A percentile compares a stretch with the other conserved stretches of the same genome.
phyloP scores from a whole-genome alignment of 2,888 invertebrate genomes.

The Phania funesta region DNA sequence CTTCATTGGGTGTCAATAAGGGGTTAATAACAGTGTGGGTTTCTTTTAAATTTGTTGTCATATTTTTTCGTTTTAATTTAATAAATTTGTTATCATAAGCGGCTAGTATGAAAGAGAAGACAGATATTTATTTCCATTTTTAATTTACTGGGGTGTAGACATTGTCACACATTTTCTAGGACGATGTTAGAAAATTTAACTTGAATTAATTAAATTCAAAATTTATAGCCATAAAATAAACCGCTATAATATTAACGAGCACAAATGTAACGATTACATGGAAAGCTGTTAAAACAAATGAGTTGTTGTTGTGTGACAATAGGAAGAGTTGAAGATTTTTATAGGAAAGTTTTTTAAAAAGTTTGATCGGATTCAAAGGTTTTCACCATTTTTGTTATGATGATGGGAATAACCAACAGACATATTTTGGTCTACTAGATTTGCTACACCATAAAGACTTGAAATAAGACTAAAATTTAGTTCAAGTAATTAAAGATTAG shows the following conservation, averaged over 20 bases:
- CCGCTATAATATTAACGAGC: conserved; percentile 17
- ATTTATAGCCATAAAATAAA: conserved; percentile 11
- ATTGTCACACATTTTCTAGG: background rate
- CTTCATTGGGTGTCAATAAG: conserved; percentile 56
- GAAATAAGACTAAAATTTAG: background rate
- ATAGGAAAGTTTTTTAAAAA: background rate
- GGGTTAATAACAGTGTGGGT: conserved; percentile 57
- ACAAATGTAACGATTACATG: background rate
- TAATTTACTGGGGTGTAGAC: conserved; percentile 14
- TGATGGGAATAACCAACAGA: background rate
- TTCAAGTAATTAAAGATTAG: background rate
- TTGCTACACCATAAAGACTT: too few species aligned
- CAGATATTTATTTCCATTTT: conserved; percentile 2
- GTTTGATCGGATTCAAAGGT: background rate
- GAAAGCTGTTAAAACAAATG: background rate
- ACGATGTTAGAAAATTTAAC: background rate
- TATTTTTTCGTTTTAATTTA: conserved; percentile 4
- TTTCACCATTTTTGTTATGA: background rate
- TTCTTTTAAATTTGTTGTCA: conserved; percentile 19
- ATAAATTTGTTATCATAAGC: conserved; percentile 52
- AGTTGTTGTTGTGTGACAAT: background rate
- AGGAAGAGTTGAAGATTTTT: background rate
- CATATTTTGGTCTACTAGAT: too few species aligned
- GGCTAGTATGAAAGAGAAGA: background rate
- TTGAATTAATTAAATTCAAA: conserved; percentile 3